These are phyloP conservation scores for Pachyramphus minor DNA, from an alignment of 2,113 vertebrate species.

Conservation along the genomic window DNA sequence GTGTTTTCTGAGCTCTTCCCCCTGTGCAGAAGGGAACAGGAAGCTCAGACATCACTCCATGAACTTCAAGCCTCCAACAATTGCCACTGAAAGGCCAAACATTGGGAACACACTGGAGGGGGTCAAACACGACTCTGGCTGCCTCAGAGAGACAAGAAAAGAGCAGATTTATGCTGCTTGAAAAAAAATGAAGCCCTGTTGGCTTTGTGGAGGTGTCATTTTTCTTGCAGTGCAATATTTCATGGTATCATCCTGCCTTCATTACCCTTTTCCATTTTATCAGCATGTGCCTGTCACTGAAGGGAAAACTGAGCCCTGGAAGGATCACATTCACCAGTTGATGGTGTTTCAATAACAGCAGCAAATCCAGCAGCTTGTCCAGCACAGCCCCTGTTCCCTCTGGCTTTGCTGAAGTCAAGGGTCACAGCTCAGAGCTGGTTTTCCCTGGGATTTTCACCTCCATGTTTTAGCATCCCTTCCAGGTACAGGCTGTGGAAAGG, in stretches of 20 bases:
- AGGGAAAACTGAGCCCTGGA: background rate
- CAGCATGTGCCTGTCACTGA: background rate
- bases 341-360: background rate
- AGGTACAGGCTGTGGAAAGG: background rate
- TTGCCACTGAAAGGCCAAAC: background rate
- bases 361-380: background rate
- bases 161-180: background rate
- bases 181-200: background rate
- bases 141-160: background rate
- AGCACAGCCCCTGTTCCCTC: background rate
- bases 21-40: background rate
- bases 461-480: background rate
- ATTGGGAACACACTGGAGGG: background rate
- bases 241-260: background rate
- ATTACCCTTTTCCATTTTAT: background rate
- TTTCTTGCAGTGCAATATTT: background rate
- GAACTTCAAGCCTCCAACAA: background rate
- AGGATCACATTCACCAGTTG: background rate
- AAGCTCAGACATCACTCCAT: accelerated
- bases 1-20: background rate
- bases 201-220: background rate
- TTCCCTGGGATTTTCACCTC: background rate
- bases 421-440: background rate
- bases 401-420: background rate
- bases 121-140: background rate